phyloP scores from a whole-genome alignment of 2,113 vertebrate genomes.

The Antennarius striatus region DNA sequence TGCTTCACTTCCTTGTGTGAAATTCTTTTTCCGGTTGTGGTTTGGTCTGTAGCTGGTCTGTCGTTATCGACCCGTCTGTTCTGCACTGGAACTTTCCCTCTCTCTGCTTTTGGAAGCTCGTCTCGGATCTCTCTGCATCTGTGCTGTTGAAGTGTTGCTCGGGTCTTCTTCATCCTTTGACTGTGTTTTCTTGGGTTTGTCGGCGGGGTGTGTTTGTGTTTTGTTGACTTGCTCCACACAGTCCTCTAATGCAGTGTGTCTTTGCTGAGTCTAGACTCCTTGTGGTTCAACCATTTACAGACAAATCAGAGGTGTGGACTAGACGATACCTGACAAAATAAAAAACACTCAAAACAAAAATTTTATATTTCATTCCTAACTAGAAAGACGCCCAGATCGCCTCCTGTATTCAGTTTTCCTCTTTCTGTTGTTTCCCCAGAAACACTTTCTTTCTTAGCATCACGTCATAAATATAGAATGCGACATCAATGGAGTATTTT shows the following conservation, averaged over 20 bases:
- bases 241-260: conserved; percentile 38
- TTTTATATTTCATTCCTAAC: no score
- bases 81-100: conserved; percentile 43
- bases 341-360: no score
- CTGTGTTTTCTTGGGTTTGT: conserved; percentile 53
- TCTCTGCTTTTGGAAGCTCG: conserved; percentile 53
- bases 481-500: no score
- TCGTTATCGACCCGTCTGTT: conserved; percentile 50
- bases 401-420: no score
- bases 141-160: conserved; percentile 50
- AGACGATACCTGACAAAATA: not conserved
- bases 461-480: no score
- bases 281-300: not conserved
- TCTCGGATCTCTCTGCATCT: conserved; percentile 55
- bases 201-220: conserved; percentile 22
- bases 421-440: no score
- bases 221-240: conserved; percentile 16
- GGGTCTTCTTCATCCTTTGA: conserved; percentile 36
- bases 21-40: conserved; percentile 44
- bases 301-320: conserved; percentile 36
- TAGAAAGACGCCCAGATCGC: no score
- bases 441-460: no score
- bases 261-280: conserved; percentile 17
- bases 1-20: conserved; percentile 59
- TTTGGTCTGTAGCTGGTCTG: conserved; percentile 52